phyloP scores from a whole-genome alignment of 1,140 invertebrate species.

The Drosophila funebris region DNA sequence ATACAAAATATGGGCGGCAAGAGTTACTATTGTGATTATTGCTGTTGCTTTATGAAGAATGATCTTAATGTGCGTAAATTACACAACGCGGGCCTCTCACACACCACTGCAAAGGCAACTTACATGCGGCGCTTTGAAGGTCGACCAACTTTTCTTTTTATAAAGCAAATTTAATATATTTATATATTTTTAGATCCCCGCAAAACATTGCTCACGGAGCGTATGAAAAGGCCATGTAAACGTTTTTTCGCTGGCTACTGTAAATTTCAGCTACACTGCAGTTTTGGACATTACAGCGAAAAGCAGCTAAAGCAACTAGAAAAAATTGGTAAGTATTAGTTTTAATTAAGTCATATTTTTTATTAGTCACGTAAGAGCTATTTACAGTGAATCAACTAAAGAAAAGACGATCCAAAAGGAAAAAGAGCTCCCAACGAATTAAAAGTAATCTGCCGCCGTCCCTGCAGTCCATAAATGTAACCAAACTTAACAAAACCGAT shows the following conservation, averaged over 20 bases:
- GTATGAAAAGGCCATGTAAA: conserved; percentile 55
- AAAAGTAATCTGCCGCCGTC: conserved; percentile 53
- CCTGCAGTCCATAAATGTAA: conserved; percentile 36
- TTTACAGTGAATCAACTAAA: conserved; percentile 32
- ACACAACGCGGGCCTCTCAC: conserved; percentile 64
- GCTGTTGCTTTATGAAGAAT: conserved; percentile 75
- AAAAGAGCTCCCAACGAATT: neutral
- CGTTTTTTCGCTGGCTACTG: conserved; percentile 61
- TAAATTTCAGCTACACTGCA: conserved; percentile 69
- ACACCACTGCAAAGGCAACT: conserved; percentile 60
- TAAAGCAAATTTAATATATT: neutral
- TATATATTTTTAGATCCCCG: conserved; percentile 49
- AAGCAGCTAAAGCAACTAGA: conserved; percentile 57
- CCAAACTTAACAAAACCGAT: conserved; percentile 34
- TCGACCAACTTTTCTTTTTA: neutral
- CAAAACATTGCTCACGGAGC: conserved; percentile 51
- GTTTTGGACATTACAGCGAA: conserved; percentile 58
- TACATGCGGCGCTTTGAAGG: conserved; percentile 66
- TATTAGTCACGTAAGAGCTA: neutral
- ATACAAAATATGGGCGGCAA: conserved; percentile 66
- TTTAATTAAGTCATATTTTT: conserved; percentile 1
- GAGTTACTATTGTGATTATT: conserved; percentile 80
- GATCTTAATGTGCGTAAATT: conserved; percentile 73
- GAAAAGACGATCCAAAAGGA: neutral
- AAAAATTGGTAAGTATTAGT: conserved; percentile 46